These are phyloP conservation scores for Mico argentatus DNA, from an alignment of 2,797 vertebrate species.

Conservation along the genomic window DNA sequence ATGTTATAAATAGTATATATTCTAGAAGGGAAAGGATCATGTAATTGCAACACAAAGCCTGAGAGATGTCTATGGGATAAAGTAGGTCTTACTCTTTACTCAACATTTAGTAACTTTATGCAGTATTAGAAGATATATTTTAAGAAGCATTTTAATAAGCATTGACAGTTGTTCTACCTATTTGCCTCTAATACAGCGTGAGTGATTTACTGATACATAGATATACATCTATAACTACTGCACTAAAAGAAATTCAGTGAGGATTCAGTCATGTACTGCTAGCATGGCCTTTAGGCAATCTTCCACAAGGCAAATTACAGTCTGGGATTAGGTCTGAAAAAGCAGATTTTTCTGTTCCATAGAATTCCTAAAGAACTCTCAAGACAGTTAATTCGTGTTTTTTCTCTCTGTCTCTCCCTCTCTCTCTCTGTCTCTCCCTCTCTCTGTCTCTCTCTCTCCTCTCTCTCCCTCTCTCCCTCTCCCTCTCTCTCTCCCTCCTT, in stretches of 20 bases:
- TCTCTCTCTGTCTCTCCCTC: conserved; percentile 31
- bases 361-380: conserved; percentile 49
- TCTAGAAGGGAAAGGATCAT: not conserved
- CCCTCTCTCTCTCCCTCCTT: not conserved
- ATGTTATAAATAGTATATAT: conserved; percentile 58
- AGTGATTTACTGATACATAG: not conserved
- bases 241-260: conserved; percentile 44
- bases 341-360: conserved; percentile 44
- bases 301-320: not conserved
- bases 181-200: not conserved
- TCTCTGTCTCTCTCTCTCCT: not conserved
- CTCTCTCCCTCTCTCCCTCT: not conserved
- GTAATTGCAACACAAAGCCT: conserved; percentile 32
- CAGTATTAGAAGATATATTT: conserved; percentile 30
- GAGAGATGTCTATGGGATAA: not conserved
- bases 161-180: not conserved
- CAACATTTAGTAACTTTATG: conserved; percentile 6
- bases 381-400: conserved; percentile 40
- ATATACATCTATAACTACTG: not conserved
- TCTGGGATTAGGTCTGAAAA: conserved; percentile 35
- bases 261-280: conserved; percentile 16
- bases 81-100: not conserved
- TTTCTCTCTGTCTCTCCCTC: not conserved
- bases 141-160: conserved; percentile 45
- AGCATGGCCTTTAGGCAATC: conserved; percentile 14